A percentile compares a stretch with the other conserved stretches of the same genome.
Evolutionary conservation across 2,113 vertebrate species (phyloP).

Genomic region (Vireo altiloquus): DNA sequence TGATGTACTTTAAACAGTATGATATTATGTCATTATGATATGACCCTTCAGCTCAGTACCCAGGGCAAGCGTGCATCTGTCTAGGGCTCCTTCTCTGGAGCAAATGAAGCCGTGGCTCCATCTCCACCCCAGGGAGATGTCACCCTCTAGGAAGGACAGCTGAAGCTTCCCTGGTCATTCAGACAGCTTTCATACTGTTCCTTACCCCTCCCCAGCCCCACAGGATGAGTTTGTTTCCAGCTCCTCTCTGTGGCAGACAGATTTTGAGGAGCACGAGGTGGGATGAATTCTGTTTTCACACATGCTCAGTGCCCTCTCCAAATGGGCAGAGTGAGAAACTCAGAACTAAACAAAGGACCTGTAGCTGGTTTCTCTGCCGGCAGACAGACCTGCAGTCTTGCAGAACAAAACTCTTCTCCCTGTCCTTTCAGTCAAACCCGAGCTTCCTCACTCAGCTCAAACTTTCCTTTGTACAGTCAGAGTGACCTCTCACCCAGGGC

Average conservation of each 20-base stretch:
- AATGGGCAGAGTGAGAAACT: not conserved
- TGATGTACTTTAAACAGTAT: not conserved
- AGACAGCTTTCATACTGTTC: not conserved
- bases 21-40: not conserved
- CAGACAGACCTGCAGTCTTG: not conserved
- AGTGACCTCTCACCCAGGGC: slow-evolving; percentile 19
- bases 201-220: not conserved
- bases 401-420: not conserved
- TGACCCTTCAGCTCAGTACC: not conserved
- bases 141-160: not conserved
- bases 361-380: not conserved
- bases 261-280: fast-evolving
- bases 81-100: not conserved
- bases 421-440: not conserved
- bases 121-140: not conserved
- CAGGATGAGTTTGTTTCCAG: not conserved
- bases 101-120: not conserved
- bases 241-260: not conserved
- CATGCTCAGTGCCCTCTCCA: not conserved
- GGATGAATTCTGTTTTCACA: not conserved
- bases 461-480: not conserved
- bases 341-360: not conserved
- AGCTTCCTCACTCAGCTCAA: not conserved
- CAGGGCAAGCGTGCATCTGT: not conserved
- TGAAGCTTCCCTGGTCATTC: not conserved